Base-by-base conservation (phyloP, 2,888 invertebrate species). In the Rosalia funebris region DNA sequence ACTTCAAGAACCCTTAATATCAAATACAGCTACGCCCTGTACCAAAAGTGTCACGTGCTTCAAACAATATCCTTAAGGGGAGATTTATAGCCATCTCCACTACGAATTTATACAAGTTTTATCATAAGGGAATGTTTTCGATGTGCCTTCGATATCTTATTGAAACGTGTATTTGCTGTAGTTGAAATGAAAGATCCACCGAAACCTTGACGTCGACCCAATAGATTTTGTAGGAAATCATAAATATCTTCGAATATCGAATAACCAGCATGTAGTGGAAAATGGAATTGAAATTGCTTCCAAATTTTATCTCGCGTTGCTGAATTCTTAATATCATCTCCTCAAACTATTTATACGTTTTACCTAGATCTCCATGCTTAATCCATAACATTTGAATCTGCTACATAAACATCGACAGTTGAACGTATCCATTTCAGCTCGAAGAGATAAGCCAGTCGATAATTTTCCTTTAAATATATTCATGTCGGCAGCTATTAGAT, bases 191-290 rank as follows among this genome's bases (percentile, higher is more conserved):
- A 19, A 48, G 50, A 50, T 50, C 39, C 25, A 16, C 10, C 20
- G 32, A 56, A 37, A 36, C 36, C 48, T 47, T 59, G 64, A 64
- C 59, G 59, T 61, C 55, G 41, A 44, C 54, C 50, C 57, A 48
- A 63, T 66, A 55, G 61, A 66, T 63, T 61, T 62, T 45, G 52
- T 48, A 52, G 59, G 73, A 75, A 78, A 77, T 78, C 78, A 72
- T 79, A 79, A 78, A 79, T 78, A 79, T 77, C 75, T 68, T 57
- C 75, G 75, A 76, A 77, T 77, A 78, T 79, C 78, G 76, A 78
- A 79, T 78, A 78, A 76, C 72, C 73, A 65, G 57, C 61, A 60
- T 52, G 60, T 56, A 67, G 36, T 59, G 68, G 66, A 67, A 71
- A 68, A 71, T 68, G 66, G 68, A 68, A 72, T 70, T 71, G 72